Conservation (phyloP, 2,113 vertebrate genomes). For the Eleginops maclovinus region DNA sequence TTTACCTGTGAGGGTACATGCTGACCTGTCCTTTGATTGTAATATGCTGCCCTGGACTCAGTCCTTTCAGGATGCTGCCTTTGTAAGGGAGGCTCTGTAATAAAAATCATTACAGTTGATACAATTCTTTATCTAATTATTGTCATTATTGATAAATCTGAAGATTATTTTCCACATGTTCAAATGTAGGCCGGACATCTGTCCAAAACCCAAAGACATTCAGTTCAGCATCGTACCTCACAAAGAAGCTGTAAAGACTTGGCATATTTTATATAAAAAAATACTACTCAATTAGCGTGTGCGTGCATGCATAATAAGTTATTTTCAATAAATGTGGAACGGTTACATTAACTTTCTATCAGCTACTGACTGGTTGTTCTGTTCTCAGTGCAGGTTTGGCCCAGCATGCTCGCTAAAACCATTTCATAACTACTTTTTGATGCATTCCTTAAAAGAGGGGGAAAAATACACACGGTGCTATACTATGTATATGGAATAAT, state of each 20-base stretch:
- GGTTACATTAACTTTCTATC: too few relatives aligned
- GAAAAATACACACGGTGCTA: too few relatives aligned
- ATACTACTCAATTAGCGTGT: too few relatives aligned
- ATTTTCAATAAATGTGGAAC: too few relatives aligned
- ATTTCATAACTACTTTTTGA: background rate
- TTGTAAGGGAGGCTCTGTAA: slow-evolving; percentile 90
- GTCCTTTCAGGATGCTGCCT: slow-evolving; percentile 84
- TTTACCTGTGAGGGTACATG: slow-evolving; percentile 88
- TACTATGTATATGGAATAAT: background rate
- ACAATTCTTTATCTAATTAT: background rate
- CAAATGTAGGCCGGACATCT: background rate
- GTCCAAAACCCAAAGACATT: background rate
- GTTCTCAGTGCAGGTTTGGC: too few relatives aligned
- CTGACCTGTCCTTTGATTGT: slow-evolving; percentile 92
- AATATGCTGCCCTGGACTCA: slow-evolving; percentile 88
- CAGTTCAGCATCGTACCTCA: background rate
- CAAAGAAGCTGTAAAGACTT: background rate
- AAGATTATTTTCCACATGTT: background rate
- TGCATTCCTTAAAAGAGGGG: too few relatives aligned
- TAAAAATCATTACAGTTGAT: background rate
- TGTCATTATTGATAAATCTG: background rate
- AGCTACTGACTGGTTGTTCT: too few relatives aligned
- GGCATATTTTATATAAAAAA: too few relatives aligned
- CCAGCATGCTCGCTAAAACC: background rate
- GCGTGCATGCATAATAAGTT: too few relatives aligned